Percentiles rank a stretch among this genome's conserved stretches.
phyloP scores from a whole-genome alignment of 2,888 invertebrate species.

The Parelbella ahira region DNA sequence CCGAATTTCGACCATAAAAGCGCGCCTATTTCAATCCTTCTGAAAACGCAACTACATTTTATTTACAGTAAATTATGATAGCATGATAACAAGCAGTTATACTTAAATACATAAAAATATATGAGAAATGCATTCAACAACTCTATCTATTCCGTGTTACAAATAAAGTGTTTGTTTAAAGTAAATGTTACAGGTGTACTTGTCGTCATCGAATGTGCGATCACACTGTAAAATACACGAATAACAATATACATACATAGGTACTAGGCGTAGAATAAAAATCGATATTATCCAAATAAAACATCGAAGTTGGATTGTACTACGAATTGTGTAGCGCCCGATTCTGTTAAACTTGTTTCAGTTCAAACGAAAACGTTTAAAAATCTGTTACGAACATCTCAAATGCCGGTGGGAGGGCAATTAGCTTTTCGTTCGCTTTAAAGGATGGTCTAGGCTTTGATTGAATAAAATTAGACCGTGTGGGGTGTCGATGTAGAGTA shows the following conservation, averaged over 20 bases:
- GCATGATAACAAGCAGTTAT: no score
- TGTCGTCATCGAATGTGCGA: no score
- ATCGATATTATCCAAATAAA: no score
- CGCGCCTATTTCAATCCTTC: conserved; percentile 2
- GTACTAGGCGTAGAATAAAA: no score
- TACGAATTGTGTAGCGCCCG: conserved; percentile 6
- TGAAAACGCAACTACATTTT: conserved; percentile 2
- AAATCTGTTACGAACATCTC: conserved; percentile 21
- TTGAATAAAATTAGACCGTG: conserved; percentile 23
- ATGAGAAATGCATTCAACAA: no score
- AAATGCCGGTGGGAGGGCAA: conserved; percentile 18
- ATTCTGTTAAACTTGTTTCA: conserved; percentile 16
- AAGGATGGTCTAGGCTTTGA: conserved; percentile 12
- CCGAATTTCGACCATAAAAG: conserved; percentile 13
- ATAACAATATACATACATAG: no score
- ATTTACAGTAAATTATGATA: no score
- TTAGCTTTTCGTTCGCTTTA: conserved; percentile 18
- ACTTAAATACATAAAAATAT: no score
- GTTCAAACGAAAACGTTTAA: conserved; percentile 21
- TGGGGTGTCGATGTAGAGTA: conserved; percentile 27
- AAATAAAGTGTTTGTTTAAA: no score
- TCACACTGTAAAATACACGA: no score
- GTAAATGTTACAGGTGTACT: no score
- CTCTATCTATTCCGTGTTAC: no score
- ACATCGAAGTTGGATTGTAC: conserved; percentile 14